Conservation (phyloP, 2,888 invertebrate genomes). For the Meganola albula region DNA sequence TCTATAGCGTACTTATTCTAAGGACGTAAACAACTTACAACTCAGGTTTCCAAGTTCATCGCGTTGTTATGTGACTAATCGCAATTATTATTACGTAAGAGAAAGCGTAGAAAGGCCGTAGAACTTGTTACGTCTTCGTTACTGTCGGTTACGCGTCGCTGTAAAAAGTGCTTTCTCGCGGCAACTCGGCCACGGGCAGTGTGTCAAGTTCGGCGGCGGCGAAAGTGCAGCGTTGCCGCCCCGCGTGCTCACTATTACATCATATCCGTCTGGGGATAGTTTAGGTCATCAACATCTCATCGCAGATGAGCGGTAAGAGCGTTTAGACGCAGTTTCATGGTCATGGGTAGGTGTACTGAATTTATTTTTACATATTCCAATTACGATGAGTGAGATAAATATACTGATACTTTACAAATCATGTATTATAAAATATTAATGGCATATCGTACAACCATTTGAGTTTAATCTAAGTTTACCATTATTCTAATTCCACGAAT, state of each 20-base stretch:
- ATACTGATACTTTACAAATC: no score
- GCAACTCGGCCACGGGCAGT: constrained; percentile 76
- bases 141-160: constrained; percentile 62
- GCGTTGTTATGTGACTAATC: constrained; percentile 63
- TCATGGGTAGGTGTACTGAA: no score
- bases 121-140: constrained; percentile 64
- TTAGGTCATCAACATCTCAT: constrained; percentile 60
- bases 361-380: no score
- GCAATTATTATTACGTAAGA: constrained; percentile 69
- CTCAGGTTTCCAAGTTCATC: constrained; percentile 70
- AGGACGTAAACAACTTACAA: no score
- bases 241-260: constrained; percentile 60
- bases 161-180: constrained; percentile 75
- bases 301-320: constrained; percentile 9
- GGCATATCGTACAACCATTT: no score
- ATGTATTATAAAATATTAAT: no score
- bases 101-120: constrained; percentile 72
- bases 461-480: constrained; percentile 38
- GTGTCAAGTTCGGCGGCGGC: constrained; percentile 76
- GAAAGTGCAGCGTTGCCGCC: constrained; percentile 72
- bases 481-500: constrained; percentile 63
- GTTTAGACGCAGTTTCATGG: constrained; percentile 5
- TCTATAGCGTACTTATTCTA: no score
- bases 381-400: no score
- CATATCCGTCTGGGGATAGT: constrained; percentile 71